A percentile compares a stretch with the other conserved stretches of the same genome.
phyloP scores from a whole-genome alignment of 2,888 invertebrate genomes.

The Drosophila mulleri region DNA sequence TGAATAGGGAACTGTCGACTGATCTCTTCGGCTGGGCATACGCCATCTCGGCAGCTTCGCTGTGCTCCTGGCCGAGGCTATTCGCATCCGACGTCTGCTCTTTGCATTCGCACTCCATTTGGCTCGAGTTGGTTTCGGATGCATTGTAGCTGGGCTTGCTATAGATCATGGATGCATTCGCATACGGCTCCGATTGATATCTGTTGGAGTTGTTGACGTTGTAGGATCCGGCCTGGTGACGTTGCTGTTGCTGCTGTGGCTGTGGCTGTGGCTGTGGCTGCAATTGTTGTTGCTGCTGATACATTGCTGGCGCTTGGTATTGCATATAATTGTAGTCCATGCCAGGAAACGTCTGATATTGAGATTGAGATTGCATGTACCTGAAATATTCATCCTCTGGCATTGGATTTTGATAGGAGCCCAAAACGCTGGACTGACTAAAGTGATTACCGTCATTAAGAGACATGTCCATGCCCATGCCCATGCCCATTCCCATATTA shows the following conservation, averaged over 20 bases:
- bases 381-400: background rate
- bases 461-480: background rate
- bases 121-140: background rate
- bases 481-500: background rate
- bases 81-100: background rate
- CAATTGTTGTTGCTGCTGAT: background rate
- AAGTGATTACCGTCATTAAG: background rate
- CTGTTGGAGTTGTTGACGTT: background rate
- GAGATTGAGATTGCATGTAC: conserved; percentile 7
- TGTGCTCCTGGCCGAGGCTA: background rate
- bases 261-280: background rate
- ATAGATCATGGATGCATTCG: background rate
- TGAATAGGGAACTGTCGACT: too few species aligned
- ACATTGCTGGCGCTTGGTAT: background rate
- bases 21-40: background rate
- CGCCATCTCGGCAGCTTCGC: background rate
- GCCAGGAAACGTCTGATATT: background rate
- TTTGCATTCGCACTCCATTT: background rate
- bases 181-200: too few species aligned
- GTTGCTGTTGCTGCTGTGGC: background rate
- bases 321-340: conserved; percentile 4
- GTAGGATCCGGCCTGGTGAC: background rate
- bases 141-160: background rate
- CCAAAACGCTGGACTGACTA: background rate
- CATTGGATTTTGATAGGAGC: conserved; percentile 8